Evolutionary conservation across 2,113 vertebrate genomes (phyloP).

Genomic region (Notothenia rossii): DNA sequence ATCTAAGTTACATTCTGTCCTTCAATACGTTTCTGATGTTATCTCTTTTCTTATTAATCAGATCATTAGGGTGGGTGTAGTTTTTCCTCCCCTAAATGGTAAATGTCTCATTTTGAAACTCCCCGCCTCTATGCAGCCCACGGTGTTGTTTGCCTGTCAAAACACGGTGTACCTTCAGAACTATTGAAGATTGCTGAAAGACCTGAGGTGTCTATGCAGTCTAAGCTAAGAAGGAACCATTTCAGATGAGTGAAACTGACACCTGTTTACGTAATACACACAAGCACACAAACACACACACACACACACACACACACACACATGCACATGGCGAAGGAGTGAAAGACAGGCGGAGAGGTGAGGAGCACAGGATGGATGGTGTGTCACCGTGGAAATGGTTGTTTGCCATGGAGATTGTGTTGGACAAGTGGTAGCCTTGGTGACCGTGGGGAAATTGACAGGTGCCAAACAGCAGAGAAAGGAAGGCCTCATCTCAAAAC

Average conservation of each 20-base stretch:
- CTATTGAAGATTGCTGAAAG: neutral
- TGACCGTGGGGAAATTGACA: constrained; percentile 43
- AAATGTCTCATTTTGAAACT: constrained; percentile 50
- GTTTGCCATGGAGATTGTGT: constrained; percentile 33
- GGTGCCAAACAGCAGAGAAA: constrained; percentile 37
- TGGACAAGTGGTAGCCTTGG: constrained; percentile 45
- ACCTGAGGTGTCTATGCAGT: neutral
- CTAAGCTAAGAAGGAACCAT: constrained; percentile 45
- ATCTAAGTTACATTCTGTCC: neutral
- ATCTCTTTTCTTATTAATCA: constrained; percentile 19
- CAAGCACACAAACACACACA: neutral
- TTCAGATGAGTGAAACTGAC: constrained; percentile 45
- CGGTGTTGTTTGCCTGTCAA: neutral
- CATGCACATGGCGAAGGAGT: constrained; percentile 52
- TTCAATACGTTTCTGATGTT: neutral
- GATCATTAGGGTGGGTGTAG: constrained; percentile 24
- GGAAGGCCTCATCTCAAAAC: constrained; percentile 71
- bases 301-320: constrained; percentile 32
- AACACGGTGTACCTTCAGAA: neutral
- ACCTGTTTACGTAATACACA: neutral
- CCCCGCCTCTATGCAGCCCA: constrained; percentile 32
- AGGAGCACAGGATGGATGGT: constrained; percentile 82
- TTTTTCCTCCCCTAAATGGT: constrained; percentile 24
- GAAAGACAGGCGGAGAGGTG: constrained; percentile 78
- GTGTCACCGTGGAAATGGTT: constrained; percentile 54